Evolutionary conservation across 1,140 invertebrate genomes (phyloP).

Genomic region (Pteromalus puparum): DNA sequence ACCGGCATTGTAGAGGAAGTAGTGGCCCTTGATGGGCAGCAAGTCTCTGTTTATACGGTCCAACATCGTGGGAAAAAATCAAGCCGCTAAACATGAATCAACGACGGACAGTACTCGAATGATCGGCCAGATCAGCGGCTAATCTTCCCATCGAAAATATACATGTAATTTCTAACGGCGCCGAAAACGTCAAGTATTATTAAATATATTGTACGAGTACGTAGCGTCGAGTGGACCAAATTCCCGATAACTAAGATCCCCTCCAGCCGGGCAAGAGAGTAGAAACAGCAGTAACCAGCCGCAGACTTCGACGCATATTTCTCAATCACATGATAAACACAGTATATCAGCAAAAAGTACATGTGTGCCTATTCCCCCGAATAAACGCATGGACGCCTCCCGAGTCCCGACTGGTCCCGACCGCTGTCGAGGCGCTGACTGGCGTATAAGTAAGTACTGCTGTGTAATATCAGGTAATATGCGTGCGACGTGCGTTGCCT

Average conservation of each 20-base stretch:
- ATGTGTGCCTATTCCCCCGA: too few relatives aligned
- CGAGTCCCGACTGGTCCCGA: too few relatives aligned
- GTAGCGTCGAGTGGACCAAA: neutral
- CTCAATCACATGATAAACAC: slow-evolving; percentile 30
- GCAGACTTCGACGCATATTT: neutral
- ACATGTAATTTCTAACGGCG: too few relatives aligned
- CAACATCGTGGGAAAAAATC: slow-evolving; percentile 59
- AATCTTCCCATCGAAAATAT: slow-evolving; percentile 31
- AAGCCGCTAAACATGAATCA: neutral
- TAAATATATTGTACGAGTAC: neutral
- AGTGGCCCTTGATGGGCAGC: slow-evolving; percentile 91
- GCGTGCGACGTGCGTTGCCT: too few relatives aligned
- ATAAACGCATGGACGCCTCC: too few relatives aligned
- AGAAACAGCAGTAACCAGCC: neutral
- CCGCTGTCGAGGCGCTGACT: too few relatives aligned
- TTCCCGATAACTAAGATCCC: neutral
- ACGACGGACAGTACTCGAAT: neutral
- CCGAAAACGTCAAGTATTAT: neutral
- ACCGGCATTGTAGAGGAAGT: slow-evolving; percentile 93
- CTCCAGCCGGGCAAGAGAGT: too few relatives aligned
- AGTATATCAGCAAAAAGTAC: too few relatives aligned
- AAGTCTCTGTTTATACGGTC: slow-evolving; percentile 82
- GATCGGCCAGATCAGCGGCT: neutral
- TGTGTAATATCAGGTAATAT: too few relatives aligned
- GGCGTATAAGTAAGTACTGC: too few relatives aligned